A percentile compares a stretch with the other conserved stretches of the same genome.
phyloP scores from a whole-genome alignment of 2,113 vertebrate species.

The Prunella fulvescens region DNA sequence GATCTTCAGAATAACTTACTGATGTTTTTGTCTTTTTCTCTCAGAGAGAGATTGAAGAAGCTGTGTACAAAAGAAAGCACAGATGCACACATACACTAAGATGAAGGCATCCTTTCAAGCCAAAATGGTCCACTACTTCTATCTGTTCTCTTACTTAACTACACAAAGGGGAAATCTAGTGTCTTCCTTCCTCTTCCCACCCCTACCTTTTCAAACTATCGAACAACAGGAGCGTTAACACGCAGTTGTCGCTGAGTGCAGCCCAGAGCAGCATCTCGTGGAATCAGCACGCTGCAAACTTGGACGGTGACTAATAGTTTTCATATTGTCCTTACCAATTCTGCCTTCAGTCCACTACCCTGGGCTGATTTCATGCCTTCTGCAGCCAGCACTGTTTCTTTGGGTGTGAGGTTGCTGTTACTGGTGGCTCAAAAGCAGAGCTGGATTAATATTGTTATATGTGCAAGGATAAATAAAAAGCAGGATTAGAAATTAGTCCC shows the following conservation, averaged over 20 bases:
- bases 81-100: neutral
- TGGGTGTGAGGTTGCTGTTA: neutral
- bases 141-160: neutral
- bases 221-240: neutral
- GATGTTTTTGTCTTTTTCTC: constrained; percentile 6
- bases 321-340: neutral
- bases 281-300: constrained; percentile 21
- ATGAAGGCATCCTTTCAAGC: constrained; percentile 27
- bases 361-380: neutral
- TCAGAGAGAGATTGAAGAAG: neutral
- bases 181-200: neutral
- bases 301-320: neutral
- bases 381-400: neutral
- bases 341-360: neutral
- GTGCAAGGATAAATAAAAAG: constrained; percentile 13
- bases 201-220: neutral
- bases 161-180: neutral
- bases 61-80: constrained; percentile 23
- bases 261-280: neutral
- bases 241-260: neutral
- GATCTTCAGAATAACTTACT: constrained; percentile 17
- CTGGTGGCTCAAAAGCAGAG: neutral
- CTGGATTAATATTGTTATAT: neutral
- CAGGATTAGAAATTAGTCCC: neutral
- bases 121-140: neutral